These are phyloP conservation scores for Formica selysi DNA, from an alignment of 1,140 invertebrate genomes.

Conservation along the genomic window DNA sequence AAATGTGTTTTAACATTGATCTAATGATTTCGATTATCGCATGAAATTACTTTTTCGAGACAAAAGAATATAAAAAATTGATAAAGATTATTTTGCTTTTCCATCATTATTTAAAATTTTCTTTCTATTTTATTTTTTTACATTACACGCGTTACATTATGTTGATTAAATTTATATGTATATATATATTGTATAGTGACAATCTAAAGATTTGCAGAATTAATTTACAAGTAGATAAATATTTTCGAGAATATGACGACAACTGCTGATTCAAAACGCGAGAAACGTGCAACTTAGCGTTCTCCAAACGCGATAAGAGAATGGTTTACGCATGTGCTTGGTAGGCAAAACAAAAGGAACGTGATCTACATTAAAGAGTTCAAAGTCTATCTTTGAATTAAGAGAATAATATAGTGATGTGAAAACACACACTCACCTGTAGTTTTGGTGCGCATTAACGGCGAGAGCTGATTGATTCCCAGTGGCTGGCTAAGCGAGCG, in stretches of 20 bases:
- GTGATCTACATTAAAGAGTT: conserved; percentile 66
- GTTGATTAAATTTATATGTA: not conserved
- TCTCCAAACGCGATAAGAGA: conserved; percentile 5
- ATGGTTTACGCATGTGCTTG: conserved; percentile 57
- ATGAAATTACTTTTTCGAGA: not conserved
- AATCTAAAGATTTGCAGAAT: not conserved
- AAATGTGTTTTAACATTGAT: conserved; percentile 15
- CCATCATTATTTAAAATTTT: not conserved
- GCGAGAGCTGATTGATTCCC: conserved; percentile 90
- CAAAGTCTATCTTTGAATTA: conserved; percentile 32
- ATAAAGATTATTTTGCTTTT: not conserved
- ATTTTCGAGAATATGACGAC: not conserved
- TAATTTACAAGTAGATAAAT: not conserved
- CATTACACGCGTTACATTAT: not conserved
- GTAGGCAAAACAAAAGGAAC: conserved; percentile 32
- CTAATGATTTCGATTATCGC: not conserved
- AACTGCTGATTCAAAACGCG: not conserved
- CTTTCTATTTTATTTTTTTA: not conserved
- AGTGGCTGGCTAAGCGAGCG: conserved; percentile 91
- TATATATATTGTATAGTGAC: not conserved
- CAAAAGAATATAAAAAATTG: not conserved
- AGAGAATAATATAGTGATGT: not conserved
- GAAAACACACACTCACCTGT: conserved; percentile 80
- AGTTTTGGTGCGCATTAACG: conserved; percentile 87
- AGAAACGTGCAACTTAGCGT: not conserved